phyloP scores from a whole-genome alignment of 2,797 vertebrate species.

The Poecilia wingei region DNA sequence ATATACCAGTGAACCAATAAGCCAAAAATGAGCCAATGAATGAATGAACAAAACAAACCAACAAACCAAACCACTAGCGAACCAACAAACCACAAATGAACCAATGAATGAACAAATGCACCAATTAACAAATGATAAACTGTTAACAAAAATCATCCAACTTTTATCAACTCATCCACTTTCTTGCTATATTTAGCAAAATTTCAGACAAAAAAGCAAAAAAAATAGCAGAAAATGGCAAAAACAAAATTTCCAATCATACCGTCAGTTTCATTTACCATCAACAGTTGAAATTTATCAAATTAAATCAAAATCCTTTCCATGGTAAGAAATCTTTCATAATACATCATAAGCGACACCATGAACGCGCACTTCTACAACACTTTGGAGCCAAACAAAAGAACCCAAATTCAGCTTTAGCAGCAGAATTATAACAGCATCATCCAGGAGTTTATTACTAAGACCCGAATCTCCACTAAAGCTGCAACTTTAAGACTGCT shows the following conservation, averaged over 20 bases:
- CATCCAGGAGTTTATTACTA: constrained; percentile 63
- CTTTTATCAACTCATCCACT: not conserved
- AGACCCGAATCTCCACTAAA: constrained; percentile 52
- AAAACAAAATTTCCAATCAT: too few relatives aligned
- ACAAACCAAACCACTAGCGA: not conserved
- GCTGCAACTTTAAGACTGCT: constrained; percentile 42
- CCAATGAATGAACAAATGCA: not conserved
- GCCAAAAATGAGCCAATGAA: not conserved
- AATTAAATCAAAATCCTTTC: too few relatives aligned
- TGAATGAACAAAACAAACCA: not conserved
- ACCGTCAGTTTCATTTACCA: too few relatives aligned
- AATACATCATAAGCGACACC: too few relatives aligned
- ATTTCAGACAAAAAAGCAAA: too few relatives aligned
- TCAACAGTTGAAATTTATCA: too few relatives aligned
- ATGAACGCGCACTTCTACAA: constrained; percentile 8
- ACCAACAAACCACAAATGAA: not conserved
- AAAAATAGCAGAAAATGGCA: too few relatives aligned
- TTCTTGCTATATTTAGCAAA: not conserved
- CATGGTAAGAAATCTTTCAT: too few relatives aligned
- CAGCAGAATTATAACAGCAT: constrained; percentile 70
- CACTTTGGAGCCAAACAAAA: constrained; percentile 45
- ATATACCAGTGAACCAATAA: too few relatives aligned
- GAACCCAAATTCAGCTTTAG: constrained; percentile 60
- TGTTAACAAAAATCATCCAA: too few relatives aligned
- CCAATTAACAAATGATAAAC: not conserved